Evolutionary conservation across 2,888 invertebrate species (phyloP), one percentile per base, ranked within the genome.

Genomic region (Noctuana brunneofusca): DNA sequence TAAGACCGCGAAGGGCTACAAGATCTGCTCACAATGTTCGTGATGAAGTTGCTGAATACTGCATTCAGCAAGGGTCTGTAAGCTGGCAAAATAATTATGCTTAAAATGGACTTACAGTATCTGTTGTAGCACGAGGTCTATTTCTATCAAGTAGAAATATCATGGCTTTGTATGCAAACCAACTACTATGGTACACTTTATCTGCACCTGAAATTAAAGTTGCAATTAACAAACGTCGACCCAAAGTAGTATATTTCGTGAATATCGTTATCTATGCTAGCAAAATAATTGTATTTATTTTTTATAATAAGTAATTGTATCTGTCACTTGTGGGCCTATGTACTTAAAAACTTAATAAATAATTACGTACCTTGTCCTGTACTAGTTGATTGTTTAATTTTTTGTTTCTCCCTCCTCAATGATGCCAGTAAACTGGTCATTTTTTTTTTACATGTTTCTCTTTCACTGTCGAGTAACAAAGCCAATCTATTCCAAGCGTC

Each of bases 401-500:
- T 67, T 60, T 62, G 63, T 65, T 67, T 67, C 59, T 68, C 69
- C 63, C 38, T 38, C 38, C 14, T 38, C 38, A 38, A 38, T 38
- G 14, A 38, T 38, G 38, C 38, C 65, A 67, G 65, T 66, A 66
- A 65, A 65, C 65, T 67, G 63, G 64, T 68, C 65, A 65, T 66
- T 68, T 69, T 68, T 63, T 67, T 67, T 66, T 69, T 65, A 64
- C 66, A 65, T n/a, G 57, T 60, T 64, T 68, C 63, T 65, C 49
- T 65, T 57, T 64, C 59, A 38, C 59, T 67, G 63, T 63, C 60
- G 55, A 65, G 58, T 67, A 62, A 62, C 56, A 22, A 62, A 64
- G 64, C 68, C 64, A 71, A 68, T 68, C 64, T 66, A 66, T 54
- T 32, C 68, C 68, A 71, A 68, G 67, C 67, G 68, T 68, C 69